Evolutionary conservation across 1,140 invertebrate genomes (phyloP).

Genomic region (Achroia grisella): DNA sequence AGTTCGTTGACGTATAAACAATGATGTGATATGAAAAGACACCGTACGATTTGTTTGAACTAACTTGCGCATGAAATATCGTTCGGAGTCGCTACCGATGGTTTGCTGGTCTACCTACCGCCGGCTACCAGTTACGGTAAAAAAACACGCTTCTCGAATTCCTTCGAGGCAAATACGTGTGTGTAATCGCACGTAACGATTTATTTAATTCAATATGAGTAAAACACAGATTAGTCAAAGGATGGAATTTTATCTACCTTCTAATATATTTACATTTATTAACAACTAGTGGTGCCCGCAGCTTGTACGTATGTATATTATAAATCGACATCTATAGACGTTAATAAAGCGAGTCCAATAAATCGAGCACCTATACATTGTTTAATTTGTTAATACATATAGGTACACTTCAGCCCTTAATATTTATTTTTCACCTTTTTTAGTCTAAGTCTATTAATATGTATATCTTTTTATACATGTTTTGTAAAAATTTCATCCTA

Average conservation of each 20-base stretch:
- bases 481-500: too few relatives aligned
- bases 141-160: slow-evolving; percentile 60
- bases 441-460: too few relatives aligned
- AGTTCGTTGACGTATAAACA: slow-evolving; percentile 29
- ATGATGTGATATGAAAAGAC: slow-evolving; percentile 57
- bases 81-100: slow-evolving; percentile 61
- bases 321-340: too few relatives aligned
- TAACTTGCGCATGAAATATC: slow-evolving; percentile 56
- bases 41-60: slow-evolving; percentile 70
- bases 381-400: too few relatives aligned
- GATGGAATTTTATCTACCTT: neutral
- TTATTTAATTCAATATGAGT: slow-evolving; percentile 47
- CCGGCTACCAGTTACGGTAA: slow-evolving; percentile 39
- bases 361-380: too few relatives aligned
- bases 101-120: slow-evolving; percentile 67
- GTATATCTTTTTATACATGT: too few relatives aligned
- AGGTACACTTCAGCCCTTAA: too few relatives aligned
- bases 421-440: too few relatives aligned
- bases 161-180: slow-evolving; percentile 66
- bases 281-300: too few relatives aligned
- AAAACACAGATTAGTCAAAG: slow-evolving; percentile 6
- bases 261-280: too few relatives aligned
- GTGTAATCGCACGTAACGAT: slow-evolving; percentile 65
- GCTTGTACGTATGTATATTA: too few relatives aligned
- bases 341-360: too few relatives aligned